phyloP scores from a whole-genome alignment of 2,888 invertebrate species.

The Lithodes maja region DNA sequence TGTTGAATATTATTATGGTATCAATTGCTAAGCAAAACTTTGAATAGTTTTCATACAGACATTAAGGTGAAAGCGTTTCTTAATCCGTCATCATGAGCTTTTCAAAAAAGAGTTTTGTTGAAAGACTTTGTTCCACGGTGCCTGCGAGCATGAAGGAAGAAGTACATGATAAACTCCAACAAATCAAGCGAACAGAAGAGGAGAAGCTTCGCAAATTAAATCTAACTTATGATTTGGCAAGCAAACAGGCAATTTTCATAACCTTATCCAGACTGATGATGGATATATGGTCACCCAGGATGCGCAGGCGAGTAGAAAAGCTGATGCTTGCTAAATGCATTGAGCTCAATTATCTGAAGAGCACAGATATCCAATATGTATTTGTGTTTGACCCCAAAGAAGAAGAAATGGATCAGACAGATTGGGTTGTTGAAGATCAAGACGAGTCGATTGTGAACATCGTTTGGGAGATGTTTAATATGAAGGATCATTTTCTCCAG shows the following conservation, averaged over 20 bases:
- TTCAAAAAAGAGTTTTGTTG: not conserved
- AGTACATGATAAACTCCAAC: not conserved
- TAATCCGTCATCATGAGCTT: not conserved
- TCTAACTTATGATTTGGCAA: not conserved
- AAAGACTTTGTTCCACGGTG: not conserved
- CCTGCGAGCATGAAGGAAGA: not conserved
- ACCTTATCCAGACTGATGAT: constrained; percentile 16
- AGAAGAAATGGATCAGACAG: constrained; percentile 1
- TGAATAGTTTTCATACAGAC: too few species aligned
- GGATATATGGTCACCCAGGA: constrained; percentile 35
- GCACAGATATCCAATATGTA: constrained; percentile 3
- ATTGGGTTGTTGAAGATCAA: constrained; percentile 30
- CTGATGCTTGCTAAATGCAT: constrained; percentile 27
- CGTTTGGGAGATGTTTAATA: constrained; percentile 32
- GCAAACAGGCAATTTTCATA: not conserved
- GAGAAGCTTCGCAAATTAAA: not conserved
- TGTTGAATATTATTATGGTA: not conserved
- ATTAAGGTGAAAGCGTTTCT: too few species aligned
- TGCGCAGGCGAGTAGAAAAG: constrained; percentile 24
- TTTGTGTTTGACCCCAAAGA: not conserved
- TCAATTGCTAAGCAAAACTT: not conserved
- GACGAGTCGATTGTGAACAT: constrained; percentile 34
- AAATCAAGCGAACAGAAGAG: not conserved
- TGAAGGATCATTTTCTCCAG: constrained; percentile 23
- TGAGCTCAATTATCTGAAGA: constrained; percentile 8